These are phyloP conservation scores for Galbula dea DNA, from an alignment of 2,113 vertebrate genomes.

Conservation along the genomic window DNA sequence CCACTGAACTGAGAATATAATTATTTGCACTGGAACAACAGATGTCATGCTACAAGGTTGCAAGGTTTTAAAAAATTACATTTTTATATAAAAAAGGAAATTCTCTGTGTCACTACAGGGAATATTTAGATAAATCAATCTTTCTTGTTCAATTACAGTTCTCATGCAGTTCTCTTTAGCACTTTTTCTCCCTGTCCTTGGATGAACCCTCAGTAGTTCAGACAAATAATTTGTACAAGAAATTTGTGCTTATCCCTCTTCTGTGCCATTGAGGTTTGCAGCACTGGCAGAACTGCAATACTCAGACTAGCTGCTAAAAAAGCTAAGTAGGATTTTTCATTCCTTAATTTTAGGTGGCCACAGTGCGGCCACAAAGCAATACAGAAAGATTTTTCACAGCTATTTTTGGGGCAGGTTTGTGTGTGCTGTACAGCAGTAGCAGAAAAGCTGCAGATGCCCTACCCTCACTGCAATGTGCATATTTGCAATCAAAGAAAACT, in stretches of 20 bases:
- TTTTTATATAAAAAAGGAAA: background rate
- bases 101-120: background rate
- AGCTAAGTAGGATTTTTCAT: background rate
- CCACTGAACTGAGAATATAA: background rate
- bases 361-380: background rate
- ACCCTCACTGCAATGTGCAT: background rate
- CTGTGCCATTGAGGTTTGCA: background rate
- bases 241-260: background rate
- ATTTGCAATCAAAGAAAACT: background rate
- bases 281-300: background rate
- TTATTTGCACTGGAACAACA: background rate
- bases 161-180: fast-evolving
- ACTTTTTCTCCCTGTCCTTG: background rate
- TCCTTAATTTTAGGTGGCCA: background rate
- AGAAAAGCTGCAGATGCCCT: background rate
- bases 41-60: background rate
- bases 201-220: background rate
- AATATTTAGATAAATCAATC: background rate
- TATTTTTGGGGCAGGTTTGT: background rate
- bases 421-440: background rate
- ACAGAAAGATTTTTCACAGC: background rate
- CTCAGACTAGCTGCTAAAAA: background rate
- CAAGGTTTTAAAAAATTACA: background rate
- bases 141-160: background rate
- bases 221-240: background rate